phyloP scores from a whole-genome alignment of 2,113 vertebrate genomes.

The Sporophila hypoxantha region DNA sequence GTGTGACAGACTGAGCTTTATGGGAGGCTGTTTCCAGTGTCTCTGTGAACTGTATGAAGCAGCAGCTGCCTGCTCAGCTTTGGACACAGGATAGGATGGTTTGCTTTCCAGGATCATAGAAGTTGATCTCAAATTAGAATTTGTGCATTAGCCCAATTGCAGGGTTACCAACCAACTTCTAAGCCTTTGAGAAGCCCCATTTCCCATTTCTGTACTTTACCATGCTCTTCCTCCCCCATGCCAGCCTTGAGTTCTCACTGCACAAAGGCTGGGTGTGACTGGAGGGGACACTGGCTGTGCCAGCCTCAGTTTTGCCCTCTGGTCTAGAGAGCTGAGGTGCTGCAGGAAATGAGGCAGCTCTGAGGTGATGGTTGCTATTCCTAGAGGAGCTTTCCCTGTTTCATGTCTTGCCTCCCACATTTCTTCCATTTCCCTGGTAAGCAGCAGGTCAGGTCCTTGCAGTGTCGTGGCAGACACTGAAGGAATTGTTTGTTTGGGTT shows the following conservation, averaged over 20 bases:
- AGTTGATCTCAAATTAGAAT: neutral
- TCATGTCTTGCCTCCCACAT: neutral
- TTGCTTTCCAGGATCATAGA: constrained; percentile 10
- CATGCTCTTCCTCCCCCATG: neutral
- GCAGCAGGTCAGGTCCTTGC: neutral
- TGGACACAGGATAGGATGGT: neutral
- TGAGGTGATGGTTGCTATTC: neutral
- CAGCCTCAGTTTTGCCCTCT: neutral
- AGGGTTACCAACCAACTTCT: neutral
- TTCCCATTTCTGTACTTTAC: neutral
- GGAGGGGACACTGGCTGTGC: neutral
- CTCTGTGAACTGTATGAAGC: neutral
- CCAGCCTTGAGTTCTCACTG: neutral
- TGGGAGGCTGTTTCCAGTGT: neutral
- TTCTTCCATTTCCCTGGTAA: neutral
- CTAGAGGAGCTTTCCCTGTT: neutral
- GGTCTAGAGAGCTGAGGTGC: neutral
- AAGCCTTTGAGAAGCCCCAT: neutral
- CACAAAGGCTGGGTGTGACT: neutral
- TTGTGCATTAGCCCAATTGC: neutral
- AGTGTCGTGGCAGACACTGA: neutral
- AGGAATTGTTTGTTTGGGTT: neutral
- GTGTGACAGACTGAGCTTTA: neutral
- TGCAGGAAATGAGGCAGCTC: neutral
- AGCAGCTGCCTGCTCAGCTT: constrained; percentile 9